phyloP scores from a whole-genome alignment of 2,888 invertebrate genomes.

The Mystacides longicornis region DNA sequence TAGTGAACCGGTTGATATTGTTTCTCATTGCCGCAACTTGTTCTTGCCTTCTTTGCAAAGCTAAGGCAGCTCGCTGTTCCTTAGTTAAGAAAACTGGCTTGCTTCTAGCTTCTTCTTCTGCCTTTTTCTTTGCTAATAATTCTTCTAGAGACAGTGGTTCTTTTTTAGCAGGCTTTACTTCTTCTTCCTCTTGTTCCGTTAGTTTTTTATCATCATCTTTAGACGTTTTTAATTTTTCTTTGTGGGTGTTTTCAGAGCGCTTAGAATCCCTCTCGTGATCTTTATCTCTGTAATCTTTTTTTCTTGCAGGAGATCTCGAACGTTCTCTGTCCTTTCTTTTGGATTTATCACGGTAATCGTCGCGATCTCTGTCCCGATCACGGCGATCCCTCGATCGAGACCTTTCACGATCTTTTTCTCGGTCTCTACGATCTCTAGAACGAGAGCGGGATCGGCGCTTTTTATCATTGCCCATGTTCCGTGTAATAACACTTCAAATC shows the following conservation, averaged over 20 bases:
- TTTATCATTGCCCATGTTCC: constrained; percentile 45
- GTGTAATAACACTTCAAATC: too few species aligned
- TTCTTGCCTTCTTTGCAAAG: constrained; percentile 80
- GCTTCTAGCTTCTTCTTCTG: constrained; percentile 87
- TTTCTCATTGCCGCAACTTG: constrained; percentile 78
- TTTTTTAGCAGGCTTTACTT: constrained; percentile 39
- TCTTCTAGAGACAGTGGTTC: constrained; percentile 96
- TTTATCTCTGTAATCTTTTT: constrained; percentile 28
- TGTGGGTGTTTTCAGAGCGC: constrained; percentile 29
- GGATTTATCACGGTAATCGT: constrained; percentile 32
- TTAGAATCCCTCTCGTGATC: constrained; percentile 37
- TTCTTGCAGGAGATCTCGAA: constrained; percentile 24
- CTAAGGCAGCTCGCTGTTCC: constrained; percentile 87
- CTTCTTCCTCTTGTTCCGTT: constrained; percentile 33
- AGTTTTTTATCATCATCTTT: constrained; percentile 35
- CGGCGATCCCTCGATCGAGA: constrained; percentile 30
- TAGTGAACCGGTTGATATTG: constrained; percentile 46
- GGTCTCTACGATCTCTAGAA: constrained; percentile 29
- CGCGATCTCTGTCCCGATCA: constrained; percentile 32
- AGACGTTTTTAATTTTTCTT: constrained; percentile 32
- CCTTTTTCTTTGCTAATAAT: constrained; percentile 89
- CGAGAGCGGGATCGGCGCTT: constrained; percentile 37
- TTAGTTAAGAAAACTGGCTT: constrained; percentile 97
- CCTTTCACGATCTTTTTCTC: constrained; percentile 29
- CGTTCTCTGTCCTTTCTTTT: constrained; percentile 29